Base-by-base conservation (phyloP, 1,140 invertebrate species). In the Adoxophyes honmai region DNA sequence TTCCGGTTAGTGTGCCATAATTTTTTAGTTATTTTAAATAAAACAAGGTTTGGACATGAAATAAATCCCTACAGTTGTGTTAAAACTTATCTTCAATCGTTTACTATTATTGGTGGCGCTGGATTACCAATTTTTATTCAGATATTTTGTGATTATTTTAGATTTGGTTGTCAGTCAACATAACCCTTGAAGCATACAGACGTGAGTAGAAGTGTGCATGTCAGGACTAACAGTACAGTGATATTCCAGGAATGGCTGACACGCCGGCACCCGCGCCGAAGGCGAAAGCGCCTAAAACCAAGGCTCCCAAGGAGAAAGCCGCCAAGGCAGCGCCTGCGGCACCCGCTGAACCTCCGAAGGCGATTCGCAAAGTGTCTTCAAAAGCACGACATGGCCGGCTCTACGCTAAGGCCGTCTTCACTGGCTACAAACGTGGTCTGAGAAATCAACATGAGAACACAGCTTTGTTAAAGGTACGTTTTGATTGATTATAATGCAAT, bases 401-500 rank as follows among this genome's bases (percentile, higher is more conserved):
- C 11, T 99, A 99, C 78, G 97, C 97, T 13, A 99, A 99, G 89
- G 98, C 97, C 28, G 95, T 99, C 13, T 99, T 99, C 90, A 98
- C 98, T 71, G 98, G 98, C 52, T 99, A 97, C 92, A 98, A 98
- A 89, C 93, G 99, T 75, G 98, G 98, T 62, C 92, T 98, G 13
- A 93, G 98, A 64, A 99, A 99, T 81, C 99, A 99, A 89, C 95
- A 98, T 85, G 98, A 99, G 90, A 97, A 98, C 89, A 99, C 98
- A 52, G 95, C 98, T 9, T 91, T 99, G 0, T 89, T 99, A 9
- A 98, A 97, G 90, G 93, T 98, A 62, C 56, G 72, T 68, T 5
- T 28, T 3, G 21, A 28, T 28, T 28, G 6, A 28, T 28, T 6
- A 6, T 33, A 48, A 4, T 21, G 42, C 42, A 21, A 5, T 2